Base-by-base conservation (phyloP, 2,888 invertebrate genomes). In the Hanleya hanleyi region DNA sequence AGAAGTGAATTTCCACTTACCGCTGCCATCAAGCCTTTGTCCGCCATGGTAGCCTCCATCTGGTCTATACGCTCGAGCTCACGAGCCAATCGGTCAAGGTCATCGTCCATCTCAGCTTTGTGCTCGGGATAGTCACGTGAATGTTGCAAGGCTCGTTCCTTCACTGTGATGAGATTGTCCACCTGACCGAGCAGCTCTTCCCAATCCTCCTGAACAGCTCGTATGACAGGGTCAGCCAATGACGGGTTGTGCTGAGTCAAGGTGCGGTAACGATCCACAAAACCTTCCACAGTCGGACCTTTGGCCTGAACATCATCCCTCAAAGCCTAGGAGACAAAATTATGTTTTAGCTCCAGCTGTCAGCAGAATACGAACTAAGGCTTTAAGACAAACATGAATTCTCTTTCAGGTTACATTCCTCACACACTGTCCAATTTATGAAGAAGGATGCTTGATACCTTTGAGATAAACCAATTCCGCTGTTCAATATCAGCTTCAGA, bases 301-400 rank as follows among this genome's bases (percentile, higher is more conserved):
- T 96, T 95, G 82, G 96, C 96, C 47, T 94, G 94, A 50, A 97
- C 93, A 35, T 94, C 94, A 38, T 93, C 93, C 65, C 96, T 91
- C 29, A 97, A 92, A 84, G 96, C 96, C 87, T 95, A n/a, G n/a
- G n/a, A n/a, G n/a, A n/a, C n/a, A n/a, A n/a, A n/a, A n/a, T n/a
- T n/a, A n/a, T n/a, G n/a, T n/a, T n/a, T n/a, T n/a, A n/a, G n/a
- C n/a, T n/a, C n/a, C n/a, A n/a, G n/a, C n/a, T n/a, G n/a, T n/a
- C n/a, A n/a, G n/a, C n/a, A n/a, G n/a, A n/a, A n/a, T n/a, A n/a
- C n/a, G n/a, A n/a, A n/a, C n/a, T n/a, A n/a, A n/a, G n/a, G n/a
- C n/a, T n/a, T n/a, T n/a, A n/a, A n/a, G n/a, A n/a, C n/a, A n/a
- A n/a, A n/a, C n/a, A n/a, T n/a, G n/a, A n/a, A n/a, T n/a, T n/a